Base-by-base conservation (phyloP, 37 sponge, comb jelly and placozoan species). In the Eunapius fragilis region DNA sequence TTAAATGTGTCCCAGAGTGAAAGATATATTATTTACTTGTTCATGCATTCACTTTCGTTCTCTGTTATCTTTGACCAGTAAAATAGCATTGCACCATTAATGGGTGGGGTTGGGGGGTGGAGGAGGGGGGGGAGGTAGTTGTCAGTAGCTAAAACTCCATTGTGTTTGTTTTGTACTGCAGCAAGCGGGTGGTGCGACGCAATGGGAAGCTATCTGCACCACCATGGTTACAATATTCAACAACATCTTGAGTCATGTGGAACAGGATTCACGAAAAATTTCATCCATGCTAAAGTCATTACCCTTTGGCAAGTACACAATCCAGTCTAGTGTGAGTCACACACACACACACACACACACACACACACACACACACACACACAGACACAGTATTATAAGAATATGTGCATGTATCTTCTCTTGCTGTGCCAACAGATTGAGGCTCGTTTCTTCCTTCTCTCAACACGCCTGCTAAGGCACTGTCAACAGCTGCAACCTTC, bases 241-340 rank as follows among this genome's bases (percentile, higher is more conserved):
- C 58, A 32, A 32, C 49, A 81, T 92, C 50, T 17, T 76, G 70
- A 80, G 67, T 32, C 83, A 75, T 45, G 69, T 87, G 23, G 38
- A 72, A 34, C 47, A 45, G 0, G 87, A 87, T 28, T 41, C 77
- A 27, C 83, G 83, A 84, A 79, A 75, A 2, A 73, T 91, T 27
- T 76, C 91, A 14, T 37, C 87, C 76, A 87, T 91, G 84, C 80
- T 91, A 58, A 73, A 37, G 12, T 76, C 92, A 19, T 71, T 92
- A 10, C 82, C 88, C 28, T 87, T 87, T 72, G 17, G 58, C 26
- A 58, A 25, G 80, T 80, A 41, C 31, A 25, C 80, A 28, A 50
- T 30, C 10, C 47, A 45, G 9, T 45, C 47, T 4, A 45, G 47
- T 45, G 47, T 45, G 9, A 45, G 47, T 4, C 47, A 45, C 47